These are phyloP conservation scores for Anguilla pacifica DNA, from an alignment of 2,797 vertebrate genomes.

Conservation along the genomic window DNA sequence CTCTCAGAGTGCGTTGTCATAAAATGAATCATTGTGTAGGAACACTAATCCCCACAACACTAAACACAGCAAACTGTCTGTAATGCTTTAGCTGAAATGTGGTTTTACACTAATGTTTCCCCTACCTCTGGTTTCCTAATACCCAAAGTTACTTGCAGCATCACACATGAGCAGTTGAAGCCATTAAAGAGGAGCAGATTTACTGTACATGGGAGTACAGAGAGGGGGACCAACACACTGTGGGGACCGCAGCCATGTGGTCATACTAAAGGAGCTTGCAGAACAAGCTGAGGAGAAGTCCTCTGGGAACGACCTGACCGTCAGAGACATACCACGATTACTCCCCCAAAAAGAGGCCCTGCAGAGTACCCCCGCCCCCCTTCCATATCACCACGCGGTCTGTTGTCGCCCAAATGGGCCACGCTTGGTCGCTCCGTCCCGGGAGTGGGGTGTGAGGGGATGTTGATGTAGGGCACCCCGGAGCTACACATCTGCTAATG, in stretches of 20 bases:
- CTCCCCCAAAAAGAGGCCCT: conserved; percentile 3
- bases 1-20: not conserved
- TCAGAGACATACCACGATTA: not conserved
- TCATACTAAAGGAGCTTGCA: not conserved
- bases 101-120: not conserved
- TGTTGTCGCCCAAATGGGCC: conserved; percentile 4
- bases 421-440: not conserved
- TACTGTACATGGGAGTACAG: not conserved
- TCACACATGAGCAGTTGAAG: not conserved
- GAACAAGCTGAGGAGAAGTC: not conserved
- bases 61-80: not conserved
- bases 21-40: not conserved
- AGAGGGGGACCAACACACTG: not conserved
- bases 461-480: conserved; percentile 45
- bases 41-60: not conserved
- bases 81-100: not conserved
- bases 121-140: not conserved
- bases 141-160: not conserved
- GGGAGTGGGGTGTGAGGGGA: conserved; percentile 23
- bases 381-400: not conserved
- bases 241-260: not conserved
- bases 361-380: not conserved
- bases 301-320: not conserved
- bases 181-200: not conserved
- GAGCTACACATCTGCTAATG: conserved; percentile 65